Base-by-base conservation (phyloP, 2,888 invertebrate genomes). In the Pharmacophagus antenor region DNA sequence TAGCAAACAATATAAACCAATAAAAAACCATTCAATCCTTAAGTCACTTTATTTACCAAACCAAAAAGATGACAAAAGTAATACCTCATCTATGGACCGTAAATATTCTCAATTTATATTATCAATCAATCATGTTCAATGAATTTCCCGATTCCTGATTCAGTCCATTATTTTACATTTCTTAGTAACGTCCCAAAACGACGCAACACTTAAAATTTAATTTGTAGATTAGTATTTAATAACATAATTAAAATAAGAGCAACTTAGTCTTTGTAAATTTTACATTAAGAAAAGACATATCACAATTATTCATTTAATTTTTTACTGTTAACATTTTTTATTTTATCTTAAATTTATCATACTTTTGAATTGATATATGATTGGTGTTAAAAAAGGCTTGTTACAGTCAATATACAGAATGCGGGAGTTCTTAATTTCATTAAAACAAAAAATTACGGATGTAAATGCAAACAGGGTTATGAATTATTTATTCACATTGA, bases 11-110 rank as follows among this genome's bases (percentile, higher is more conserved):
- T 25, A 5, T 25, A 25, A 25, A 25, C n/a, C 3, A 37, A 68
- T 58, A 67, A 37, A 68, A 70, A 66, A 61, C 55, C 60, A 62
- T 41, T 74, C 73, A 58, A 77, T 82, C 65, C 81, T 85, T 85
- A 88, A 86, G 83, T 88, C 86, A 82, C 86, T 89, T 89, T 89
- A 88, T 86, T 85, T 75, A 84, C 80, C 77, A 84, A 88, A 86
- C 88, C 89, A 89, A 86, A 82, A 82, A 80, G 75, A 80, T 85
- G 85, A 86, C 88, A 85, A 81, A 82, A 80, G 68, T 78, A 75
- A 77, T n/a, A 84, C 88, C 88, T 83, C 88, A 89, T 85, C 89
- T 87, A 89, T 88, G 87, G 85, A 81, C 73, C 79, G 71, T 70
- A 65, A 21, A 62, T 51, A 68, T 67, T 66, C 66, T 62, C 64